Evolutionary conservation across 2,888 invertebrate genomes (phyloP), one percentile per base, ranked within the genome.

Genomic region (Macrosoma leucophasiata): DNA sequence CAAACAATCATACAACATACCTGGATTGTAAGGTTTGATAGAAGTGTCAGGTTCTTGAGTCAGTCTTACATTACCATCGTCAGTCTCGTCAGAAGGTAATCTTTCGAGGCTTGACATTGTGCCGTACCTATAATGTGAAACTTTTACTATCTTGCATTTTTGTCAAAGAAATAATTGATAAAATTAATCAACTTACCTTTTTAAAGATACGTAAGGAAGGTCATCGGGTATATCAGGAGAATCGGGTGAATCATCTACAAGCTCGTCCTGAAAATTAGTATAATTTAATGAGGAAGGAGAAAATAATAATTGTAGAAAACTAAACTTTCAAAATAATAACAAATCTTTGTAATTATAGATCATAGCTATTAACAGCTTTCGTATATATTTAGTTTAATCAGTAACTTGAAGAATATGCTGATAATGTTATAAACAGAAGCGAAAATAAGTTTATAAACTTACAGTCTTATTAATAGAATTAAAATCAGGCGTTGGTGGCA

Each of bases 91-190:
- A 28, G 89, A 89, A 33, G 89, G 89, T 31, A 90, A 61, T 54
- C 89, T 84, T 64, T 91, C 91, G 30, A 91, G 77, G 67, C 91
- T 91, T 27, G 91, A 91, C 79, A 91, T 87, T 26, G 91, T 91
- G 20, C 91, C 91, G 55, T 88, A 91, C 52, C 85, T 85, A 47
- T 37, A 68, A 62, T 39, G 38, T 46, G 50, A 21, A 8, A 17
- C 15, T 27, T 21, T 5, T 17, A 17, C 17, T 17, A 17, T 17
- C 17, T 7, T 17, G 7, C 4, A 17, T 5, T 17, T 17, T 4
- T 17, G 4, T 17, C 17, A 17, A 17, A 4, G 17, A 7, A 17
- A 17, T 17, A 5, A 17, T 17, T 25, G 22, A 42, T 29, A 26
- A 17, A 17, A 7, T 43, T 36, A 31, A 31, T 13, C 22, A 27